Evolutionary conservation across 2,113 vertebrate genomes (phyloP), one percentile per base, ranked within the genome.

Genomic region (Penelope pileata): DNA sequence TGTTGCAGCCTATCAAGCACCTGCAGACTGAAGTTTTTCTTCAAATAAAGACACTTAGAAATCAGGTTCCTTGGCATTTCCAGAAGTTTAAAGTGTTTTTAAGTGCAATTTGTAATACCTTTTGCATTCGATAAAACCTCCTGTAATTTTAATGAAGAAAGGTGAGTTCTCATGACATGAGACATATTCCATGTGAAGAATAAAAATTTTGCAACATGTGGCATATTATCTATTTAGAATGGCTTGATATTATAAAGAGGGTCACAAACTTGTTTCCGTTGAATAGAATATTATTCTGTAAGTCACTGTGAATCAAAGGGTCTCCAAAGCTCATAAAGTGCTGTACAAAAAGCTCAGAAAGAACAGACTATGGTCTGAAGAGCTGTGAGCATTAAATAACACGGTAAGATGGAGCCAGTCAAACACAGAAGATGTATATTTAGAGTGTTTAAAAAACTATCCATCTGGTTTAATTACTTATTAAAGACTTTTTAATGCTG

Each of bases 61-160:
- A 91, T 83, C 3, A 83, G n/a, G 67, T 76, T 87, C 68, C 72
- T 78, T 91, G 67, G 78, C 94, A 95, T 87, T 95, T 90, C 81
- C 91, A 70, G 84, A 86, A 77, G 60, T 83, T 88, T 64, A 50
- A 56, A 81, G 66, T 30, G 51, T 67, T 94, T 85, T 86, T 21
- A 76, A 91, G 86, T 82, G 38, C 69, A 72, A 45, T 85, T 86
- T 78, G 80, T 77, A 66, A 40, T 54, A 50, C 74, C 51, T 91
- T 94, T 83, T 89, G 64, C 76, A 18, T 66, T 87, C 45, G 48
- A 76, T 76, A 88, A 83, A 54, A 36, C 10, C 53, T 59, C 0
- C 0, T 80, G 30, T 67, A 40, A 77, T 88, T 95, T 83, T 81
- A 56, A 69, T 59, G 74, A 75, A 81, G 59, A 91, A 88, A 84